A percentile compares a stretch with the other conserved stretches of the same genome.
These are phyloP conservation scores for Drosophila leonis DNA, from an alignment of 2,888 invertebrate genomes.

Conservation along the genomic window DNA sequence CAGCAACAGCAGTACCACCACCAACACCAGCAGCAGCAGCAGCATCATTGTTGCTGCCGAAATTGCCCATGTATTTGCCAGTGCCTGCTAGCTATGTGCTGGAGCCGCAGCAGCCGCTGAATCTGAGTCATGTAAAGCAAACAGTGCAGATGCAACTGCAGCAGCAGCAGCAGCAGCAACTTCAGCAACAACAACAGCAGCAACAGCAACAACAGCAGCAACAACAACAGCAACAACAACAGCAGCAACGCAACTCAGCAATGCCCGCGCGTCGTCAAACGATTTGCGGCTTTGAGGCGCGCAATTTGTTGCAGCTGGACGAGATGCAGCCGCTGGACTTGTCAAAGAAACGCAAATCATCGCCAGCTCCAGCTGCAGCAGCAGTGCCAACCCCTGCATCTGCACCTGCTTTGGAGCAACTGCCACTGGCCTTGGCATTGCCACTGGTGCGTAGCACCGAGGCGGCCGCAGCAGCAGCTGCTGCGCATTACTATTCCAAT, in stretches of 20 bases:
- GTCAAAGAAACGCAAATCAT: slow-evolving; percentile 76
- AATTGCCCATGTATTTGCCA: slow-evolving; percentile 70
- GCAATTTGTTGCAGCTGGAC: slow-evolving; percentile 68
- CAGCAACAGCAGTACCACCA: background rate
- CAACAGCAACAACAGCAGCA: slow-evolving; percentile 27
- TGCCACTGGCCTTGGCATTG: slow-evolving; percentile 6
- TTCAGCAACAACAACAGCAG: slow-evolving; percentile 3
- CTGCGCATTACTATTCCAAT: slow-evolving; percentile 80
- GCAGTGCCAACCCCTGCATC: background rate
- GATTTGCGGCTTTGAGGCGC: slow-evolving; percentile 82
- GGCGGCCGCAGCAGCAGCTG: slow-evolving; percentile 38
- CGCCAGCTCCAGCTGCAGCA: slow-evolving; percentile 20
- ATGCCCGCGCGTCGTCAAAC: slow-evolving; percentile 79
- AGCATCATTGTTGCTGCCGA: slow-evolving; percentile 52
- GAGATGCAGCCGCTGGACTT: slow-evolving; percentile 83
- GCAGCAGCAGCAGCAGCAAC: slow-evolving; percentile 17
- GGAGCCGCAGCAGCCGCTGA: slow-evolving; percentile 68
- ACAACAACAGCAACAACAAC: slow-evolving; percentile 28
- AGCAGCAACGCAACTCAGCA: slow-evolving; percentile 51
- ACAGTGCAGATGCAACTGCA: slow-evolving; percentile 13
- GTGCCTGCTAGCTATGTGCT: slow-evolving; percentile 44
- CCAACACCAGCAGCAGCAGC: slow-evolving; percentile 11
- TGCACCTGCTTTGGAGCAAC: background rate
- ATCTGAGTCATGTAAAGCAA: slow-evolving; percentile 64
- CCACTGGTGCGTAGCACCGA: slow-evolving; percentile 7